phyloP scores from a whole-genome alignment of 2,797 vertebrate genomes.

The Mormyrops attenuatus region DNA sequence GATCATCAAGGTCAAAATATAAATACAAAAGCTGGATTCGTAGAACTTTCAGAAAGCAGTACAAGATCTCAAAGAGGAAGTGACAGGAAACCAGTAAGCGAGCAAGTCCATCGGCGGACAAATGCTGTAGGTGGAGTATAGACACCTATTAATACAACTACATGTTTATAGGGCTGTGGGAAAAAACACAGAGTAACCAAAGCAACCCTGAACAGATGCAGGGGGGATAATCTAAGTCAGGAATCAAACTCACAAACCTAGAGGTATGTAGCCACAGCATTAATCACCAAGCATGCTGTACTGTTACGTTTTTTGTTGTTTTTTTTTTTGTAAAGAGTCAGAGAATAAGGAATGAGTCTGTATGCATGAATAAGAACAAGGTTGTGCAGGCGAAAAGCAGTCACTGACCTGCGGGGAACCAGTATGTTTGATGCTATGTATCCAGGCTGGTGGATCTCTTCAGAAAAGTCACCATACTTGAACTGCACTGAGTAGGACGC shows the following conservation, averaged over 20 bases:
- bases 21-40: neutral
- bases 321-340: neutral
- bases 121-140: neutral
- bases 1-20: neutral
- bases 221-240: neutral
- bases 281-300: neutral
- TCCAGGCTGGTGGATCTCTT: constrained; percentile 61
- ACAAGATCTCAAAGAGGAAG: neutral
- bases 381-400: neutral
- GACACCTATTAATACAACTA: neutral
- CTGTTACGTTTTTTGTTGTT: neutral
- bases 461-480: constrained; percentile 81
- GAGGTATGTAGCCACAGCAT: neutral
- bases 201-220: neutral
- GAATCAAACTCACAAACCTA: neutral
- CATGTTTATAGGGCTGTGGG: neutral
- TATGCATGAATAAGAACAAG: neutral
- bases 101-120: neutral
- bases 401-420: constrained; percentile 78
- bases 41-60: neutral
- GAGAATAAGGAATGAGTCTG: neutral
- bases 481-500: constrained; percentile 90
- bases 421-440: constrained; percentile 79
- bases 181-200: neutral
- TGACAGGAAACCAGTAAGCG: neutral